Evolutionary conservation across 1,140 invertebrate species (phyloP), one percentile per base, ranked within the genome.

Genomic region (Solen grandis): DNA sequence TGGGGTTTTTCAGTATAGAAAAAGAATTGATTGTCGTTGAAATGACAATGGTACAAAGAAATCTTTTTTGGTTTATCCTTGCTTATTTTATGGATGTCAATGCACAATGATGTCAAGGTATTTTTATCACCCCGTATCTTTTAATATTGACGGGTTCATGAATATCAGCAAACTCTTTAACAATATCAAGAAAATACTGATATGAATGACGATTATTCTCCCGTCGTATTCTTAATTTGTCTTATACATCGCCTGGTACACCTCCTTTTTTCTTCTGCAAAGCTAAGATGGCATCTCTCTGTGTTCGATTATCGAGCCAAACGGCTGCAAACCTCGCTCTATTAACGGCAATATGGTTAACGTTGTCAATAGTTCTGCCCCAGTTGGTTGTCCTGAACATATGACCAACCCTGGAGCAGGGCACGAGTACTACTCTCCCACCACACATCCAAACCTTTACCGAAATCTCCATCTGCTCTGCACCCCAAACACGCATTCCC

Each of bases 381-480:
- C 73, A 76, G 2, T 59, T 59, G 5, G 73, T 46, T 13, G 10
- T 5, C 36, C 73, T 46, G 31, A 62, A 76, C 22, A 76, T 5
- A 65, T 99, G 99, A 0, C 97, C 99, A 0, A 99, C 98, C 89
- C 97, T 96, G 10, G 97, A 99, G 91, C 99, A 99, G 0, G 98
- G 97, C 0, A 96, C 95, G 54, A 99, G 99, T 92, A 99, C 96
- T 0, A 99, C 95, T 63, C 94, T 94, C 0, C 98, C 98, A 0
- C 98, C 98, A 89, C 98, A 99, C 92, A 98, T 97, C 98, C 98
- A 99, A 25, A 96, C 97, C 96, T 99, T 99, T 90, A 99, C 99
- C 0, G 98, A 99, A 13, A 99, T 60, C 97, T 98, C 98, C 97
- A 99, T 99, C 98, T 99, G 99, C 93, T 99, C 98, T 1, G 97